Evolutionary conservation across 2,113 vertebrate species (phyloP).

Genomic region (Esox niger): DNA sequence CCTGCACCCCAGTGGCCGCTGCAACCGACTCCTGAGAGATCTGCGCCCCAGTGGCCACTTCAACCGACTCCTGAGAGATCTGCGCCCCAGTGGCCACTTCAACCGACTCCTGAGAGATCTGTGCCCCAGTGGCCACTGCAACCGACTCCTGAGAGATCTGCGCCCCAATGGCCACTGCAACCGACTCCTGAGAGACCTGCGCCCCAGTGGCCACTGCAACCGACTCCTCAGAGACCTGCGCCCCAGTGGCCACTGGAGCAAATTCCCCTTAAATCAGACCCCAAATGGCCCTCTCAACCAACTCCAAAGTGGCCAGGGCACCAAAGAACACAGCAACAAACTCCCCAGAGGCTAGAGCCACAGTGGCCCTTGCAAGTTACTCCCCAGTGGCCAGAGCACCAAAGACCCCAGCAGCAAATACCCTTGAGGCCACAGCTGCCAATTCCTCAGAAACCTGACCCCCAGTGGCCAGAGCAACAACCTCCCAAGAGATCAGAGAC

Average conservation of each 20-base stretch:
- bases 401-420: no score
- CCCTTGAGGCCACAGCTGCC: neutral
- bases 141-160: neutral
- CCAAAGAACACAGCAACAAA: neutral
- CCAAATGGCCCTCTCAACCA: neutral
- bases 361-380: neutral
- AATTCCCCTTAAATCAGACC: neutral
- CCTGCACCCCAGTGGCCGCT: neutral
- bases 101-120: neutral
- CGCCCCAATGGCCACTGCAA: neutral
- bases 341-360: neutral
- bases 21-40: neutral
- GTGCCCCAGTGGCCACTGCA: neutral
- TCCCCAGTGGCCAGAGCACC: neutral
- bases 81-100: neutral
- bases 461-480: neutral
- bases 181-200: neutral
- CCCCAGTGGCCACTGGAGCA: neutral
- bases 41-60: neutral
- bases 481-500: neutral
- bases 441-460: neutral
- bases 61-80: neutral
- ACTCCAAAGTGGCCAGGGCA: neutral
- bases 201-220: neutral
- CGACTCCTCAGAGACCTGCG: neutral